These are phyloP conservation scores for Mandrillus leucophaeus DNA, from an alignment of 2,113 vertebrate genomes.

Conservation along the genomic window DNA sequence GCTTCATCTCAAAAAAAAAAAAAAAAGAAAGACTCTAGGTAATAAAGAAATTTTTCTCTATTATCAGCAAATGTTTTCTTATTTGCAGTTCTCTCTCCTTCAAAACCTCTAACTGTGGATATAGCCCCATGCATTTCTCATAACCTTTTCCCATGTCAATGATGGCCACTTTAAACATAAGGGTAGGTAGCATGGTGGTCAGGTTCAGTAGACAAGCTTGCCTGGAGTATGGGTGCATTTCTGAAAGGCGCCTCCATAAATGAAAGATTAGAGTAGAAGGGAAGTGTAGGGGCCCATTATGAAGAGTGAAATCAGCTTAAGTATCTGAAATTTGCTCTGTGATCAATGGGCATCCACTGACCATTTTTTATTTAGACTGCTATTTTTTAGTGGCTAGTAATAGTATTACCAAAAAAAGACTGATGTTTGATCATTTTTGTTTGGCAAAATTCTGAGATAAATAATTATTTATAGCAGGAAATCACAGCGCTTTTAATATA, in stretches of 20 bases:
- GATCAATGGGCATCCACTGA: fast-evolving
- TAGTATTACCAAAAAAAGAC: not conserved
- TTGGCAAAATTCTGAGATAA: not conserved
- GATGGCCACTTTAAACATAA: not conserved
- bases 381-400: not conserved
- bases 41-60: not conserved
- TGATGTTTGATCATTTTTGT: not conserved
- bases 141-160: not conserved
- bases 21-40: too few species aligned
- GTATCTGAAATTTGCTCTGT: not conserved
- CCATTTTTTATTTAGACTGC: not conserved
- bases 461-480: not conserved
- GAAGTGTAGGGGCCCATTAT: too few species aligned
- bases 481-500: not conserved
- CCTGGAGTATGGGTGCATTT: fast-evolving
- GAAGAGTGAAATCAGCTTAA: not conserved
- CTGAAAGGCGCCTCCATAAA: not conserved
- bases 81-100: not conserved
- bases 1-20: too few species aligned
- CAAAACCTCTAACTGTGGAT: too few species aligned
- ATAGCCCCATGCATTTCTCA: fast-evolving
- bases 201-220: not conserved
- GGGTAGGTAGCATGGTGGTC: fast-evolving
- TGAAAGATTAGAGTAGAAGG: not conserved
- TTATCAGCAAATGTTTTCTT: not conserved